Conservation (phyloP, 2,797 vertebrate species). For the Coluber constrictor region DNA sequence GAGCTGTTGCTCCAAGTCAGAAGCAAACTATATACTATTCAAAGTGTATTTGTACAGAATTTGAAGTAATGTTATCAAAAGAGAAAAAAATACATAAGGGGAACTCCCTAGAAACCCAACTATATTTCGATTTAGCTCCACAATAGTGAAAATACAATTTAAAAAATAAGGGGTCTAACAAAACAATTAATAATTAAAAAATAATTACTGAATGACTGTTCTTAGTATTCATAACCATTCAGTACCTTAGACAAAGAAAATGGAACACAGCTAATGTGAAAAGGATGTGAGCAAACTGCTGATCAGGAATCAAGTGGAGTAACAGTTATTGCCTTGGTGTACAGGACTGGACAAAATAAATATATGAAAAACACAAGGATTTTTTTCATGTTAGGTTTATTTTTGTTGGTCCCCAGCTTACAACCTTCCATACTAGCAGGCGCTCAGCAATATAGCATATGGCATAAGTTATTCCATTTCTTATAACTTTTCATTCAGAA, state of each 20-base stretch:
- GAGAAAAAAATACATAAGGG: constrained; percentile 72
- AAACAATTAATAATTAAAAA: constrained; percentile 82
- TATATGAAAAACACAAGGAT: neutral
- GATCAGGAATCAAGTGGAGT: constrained; percentile 49
- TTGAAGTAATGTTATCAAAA: constrained; percentile 73
- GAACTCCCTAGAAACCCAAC: constrained; percentile 70
- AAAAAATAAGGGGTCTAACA: constrained; percentile 75
- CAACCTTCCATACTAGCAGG: neutral
- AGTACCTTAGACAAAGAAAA: constrained; percentile 77
- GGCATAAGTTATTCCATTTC: neutral
- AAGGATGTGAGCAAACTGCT: constrained; percentile 68
- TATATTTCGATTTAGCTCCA: constrained; percentile 77
- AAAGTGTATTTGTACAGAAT: constrained; percentile 45
- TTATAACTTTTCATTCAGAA: neutral
- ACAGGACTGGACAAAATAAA: neutral
- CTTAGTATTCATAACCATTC: constrained; percentile 76
- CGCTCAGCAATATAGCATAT: neutral
- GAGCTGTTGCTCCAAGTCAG: constrained; percentile 1
- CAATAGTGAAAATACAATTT: constrained; percentile 76
- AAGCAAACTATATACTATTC: constrained; percentile 57
- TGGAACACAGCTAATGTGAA: constrained; percentile 67
- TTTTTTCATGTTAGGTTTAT: neutral
- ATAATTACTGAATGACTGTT: constrained; percentile 77
- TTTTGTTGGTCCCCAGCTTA: neutral
- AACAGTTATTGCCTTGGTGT: neutral